Conservation (phyloP, 2,888 invertebrate species). For the Listrodromus nycthemerus region DNA sequence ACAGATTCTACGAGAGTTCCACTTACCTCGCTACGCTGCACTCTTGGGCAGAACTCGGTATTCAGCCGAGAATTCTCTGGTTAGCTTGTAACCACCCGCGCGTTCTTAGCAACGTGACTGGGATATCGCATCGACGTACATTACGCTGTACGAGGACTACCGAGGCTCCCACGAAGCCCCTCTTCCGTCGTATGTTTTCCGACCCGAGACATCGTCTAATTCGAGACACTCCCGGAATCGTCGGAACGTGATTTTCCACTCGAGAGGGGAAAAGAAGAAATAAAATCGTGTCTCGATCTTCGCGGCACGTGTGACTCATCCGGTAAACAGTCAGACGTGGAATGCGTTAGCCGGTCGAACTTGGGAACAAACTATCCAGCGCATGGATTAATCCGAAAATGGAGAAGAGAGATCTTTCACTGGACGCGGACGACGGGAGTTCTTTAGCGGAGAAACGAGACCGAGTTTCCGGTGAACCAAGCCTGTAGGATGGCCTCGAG, state of each 20-base stretch:
- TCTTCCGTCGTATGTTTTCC: constrained; percentile 35
- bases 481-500: neutral
- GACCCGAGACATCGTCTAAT: constrained; percentile 41
- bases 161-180: constrained; percentile 49
- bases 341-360: constrained; percentile 17
- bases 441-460: constrained; percentile 51
- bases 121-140: constrained; percentile 12
- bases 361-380: constrained; percentile 23
- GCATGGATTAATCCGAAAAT: constrained; percentile 55
- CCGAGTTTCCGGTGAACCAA: constrained; percentile 54
- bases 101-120: constrained; percentile 48
- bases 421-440: neutral
- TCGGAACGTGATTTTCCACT: constrained; percentile 57
- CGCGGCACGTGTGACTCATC: neutral
- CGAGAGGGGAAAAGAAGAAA: constrained; percentile 1
- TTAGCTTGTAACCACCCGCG: constrained; percentile 39
- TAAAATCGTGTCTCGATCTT: constrained; percentile 10
- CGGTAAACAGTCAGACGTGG: neutral
- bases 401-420: constrained; percentile 59
- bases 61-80: constrained; percentile 46
- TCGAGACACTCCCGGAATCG: constrained; percentile 48
- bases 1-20: constrained; percentile 49
- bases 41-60: constrained; percentile 51
- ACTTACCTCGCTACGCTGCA: constrained; percentile 65
- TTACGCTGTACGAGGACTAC: neutral